Base-by-base conservation (phyloP, 92 coral and sea anemone species). In the Actinostola sp. region DNA sequence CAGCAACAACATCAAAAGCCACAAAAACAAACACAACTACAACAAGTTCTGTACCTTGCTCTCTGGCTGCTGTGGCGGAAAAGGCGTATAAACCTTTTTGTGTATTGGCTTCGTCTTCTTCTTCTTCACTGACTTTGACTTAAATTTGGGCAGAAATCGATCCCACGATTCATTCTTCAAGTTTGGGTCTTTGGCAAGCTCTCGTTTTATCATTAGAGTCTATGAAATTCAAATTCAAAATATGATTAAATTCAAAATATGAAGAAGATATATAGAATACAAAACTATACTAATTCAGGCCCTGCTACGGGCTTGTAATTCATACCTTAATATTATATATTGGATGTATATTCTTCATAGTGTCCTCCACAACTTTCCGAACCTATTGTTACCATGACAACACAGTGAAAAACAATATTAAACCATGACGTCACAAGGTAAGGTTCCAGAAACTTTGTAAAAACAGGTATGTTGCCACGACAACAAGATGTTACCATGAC, bases 181-280 rank as follows among this genome's bases (percentile, higher is more conserved):
- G 39, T 87, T 87, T 20, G 98, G 98, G 53, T 94, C 98, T 73
- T 94, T 94, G 0, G 98, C 89, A 11, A 94, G 81, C 55, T 94
- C 98, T 59, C 98, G 82, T 54, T 94, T 94, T 52, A 94, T 91
- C 98, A 94, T 94, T n/a, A 94, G 66, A 2, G 92, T 91, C 98
- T 94, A 75, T 4, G 28, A 49, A 32, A 30, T 38, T 6, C 55
- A 63, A 17, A 68, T 2, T 31, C 63, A 1, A 53, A 64, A 44
- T 42, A 1, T 4, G 20, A 13, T 24, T 29, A 12, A 3, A 31
- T 68, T n/a, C n/a, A n/a, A n/a, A n/a, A n/a, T n/a, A n/a, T n/a
- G n/a, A n/a, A n/a, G n/a, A 24, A 4, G 20, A 17, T 48, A 17
- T 19, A 34, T 8, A 20, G 16, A 30, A 23, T 12, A 24, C 1